Conservation (phyloP, 2,888 invertebrate species). For the Erebia ligea region DNA sequence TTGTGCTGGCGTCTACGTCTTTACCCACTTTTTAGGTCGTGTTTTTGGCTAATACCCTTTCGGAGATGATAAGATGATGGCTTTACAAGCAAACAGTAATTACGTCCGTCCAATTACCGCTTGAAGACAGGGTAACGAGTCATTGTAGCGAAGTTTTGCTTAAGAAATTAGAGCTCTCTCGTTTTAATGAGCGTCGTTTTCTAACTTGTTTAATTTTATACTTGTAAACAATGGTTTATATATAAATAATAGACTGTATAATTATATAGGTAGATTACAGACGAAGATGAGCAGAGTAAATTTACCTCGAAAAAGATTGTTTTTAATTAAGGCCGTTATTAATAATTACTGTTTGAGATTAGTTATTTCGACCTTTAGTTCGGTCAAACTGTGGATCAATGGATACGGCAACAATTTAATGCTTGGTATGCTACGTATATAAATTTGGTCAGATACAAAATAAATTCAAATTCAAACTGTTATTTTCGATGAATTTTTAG, state of each 20-base stretch:
- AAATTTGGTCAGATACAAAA: no score
- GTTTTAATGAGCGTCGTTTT: slow-evolving; percentile 39
- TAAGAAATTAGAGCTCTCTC: slow-evolving; percentile 42
- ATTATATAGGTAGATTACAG: slow-evolving; percentile 14
- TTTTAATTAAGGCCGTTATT: background rate
- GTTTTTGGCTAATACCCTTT: slow-evolving; percentile 80
- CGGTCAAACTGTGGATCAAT: no score
- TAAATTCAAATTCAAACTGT: no score
- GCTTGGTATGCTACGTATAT: no score
- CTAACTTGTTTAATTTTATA: slow-evolving; percentile 32
- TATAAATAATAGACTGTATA: slow-evolving; percentile 19
- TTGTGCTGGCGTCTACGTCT: slow-evolving; percentile 42
- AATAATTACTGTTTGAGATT: background rate
- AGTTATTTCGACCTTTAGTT: background rate
- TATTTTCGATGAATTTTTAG: no score
- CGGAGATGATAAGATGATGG: slow-evolving; percentile 80
- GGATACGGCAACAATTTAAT: no score
- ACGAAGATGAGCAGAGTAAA: slow-evolving; percentile 3
- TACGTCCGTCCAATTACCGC: slow-evolving; percentile 76
- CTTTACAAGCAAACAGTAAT: slow-evolving; percentile 81
- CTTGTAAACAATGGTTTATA: slow-evolving; percentile 33
- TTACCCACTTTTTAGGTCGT: slow-evolving; percentile 55
- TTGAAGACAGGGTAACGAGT: slow-evolving; percentile 58
- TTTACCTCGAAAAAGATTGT: background rate
- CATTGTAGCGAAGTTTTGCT: slow-evolving; percentile 50